Base-by-base conservation (phyloP, 1,140 invertebrate species). In the Mycetomoellerius zeteki region DNA sequence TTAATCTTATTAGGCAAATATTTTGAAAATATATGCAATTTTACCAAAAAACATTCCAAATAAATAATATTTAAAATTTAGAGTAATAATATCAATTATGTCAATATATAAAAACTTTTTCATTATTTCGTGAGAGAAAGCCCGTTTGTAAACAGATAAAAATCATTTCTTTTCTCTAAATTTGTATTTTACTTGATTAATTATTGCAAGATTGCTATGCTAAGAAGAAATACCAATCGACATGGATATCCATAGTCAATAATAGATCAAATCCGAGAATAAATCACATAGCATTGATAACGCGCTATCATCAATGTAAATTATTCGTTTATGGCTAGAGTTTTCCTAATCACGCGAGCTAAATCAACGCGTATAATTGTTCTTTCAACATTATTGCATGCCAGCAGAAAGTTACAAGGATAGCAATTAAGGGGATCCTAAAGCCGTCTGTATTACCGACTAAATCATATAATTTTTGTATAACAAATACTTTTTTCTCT, bases 361-460 rank as follows among this genome's bases (percentile, higher is more conserved):
- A 58, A 50, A 43, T 16, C 30, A 82, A 58, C 21, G 80, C 8
- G 37, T 43, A 47, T 73, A 73, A 82, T 82, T 58, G 67, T 60
- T 73, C 67, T 73, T 73, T 60, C 80, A 52, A 33, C n/a, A 65
- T 80, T 43, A 30, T 82, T 12, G 65, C 80, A 14, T 82, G 67
- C 37, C 8, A 10, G 24, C 7, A 2, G 52, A 43, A 72, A 82
- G 33, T 82, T 73, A 82, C 24, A 33, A 8, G 14, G 12, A 24
- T 43, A 43, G 30, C 52, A 14, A 72, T 82, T 60, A n/a, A n/a
- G n/a, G n/a, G n/a, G n/a, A n/a, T n/a, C n/a, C n/a, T n/a, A n/a
- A n/a, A n/a, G n/a, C n/a, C n/a, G n/a, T n/a, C n/a, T n/a, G n/a
- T n/a, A n/a, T n/a, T n/a, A n/a, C n/a, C n/a, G n/a, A n/a, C n/a